A percentile compares a stretch with the other conserved stretches of the same genome.
phyloP scores from a whole-genome alignment of 2,888 invertebrate species.

The Ectemnius cavifrons region DNA sequence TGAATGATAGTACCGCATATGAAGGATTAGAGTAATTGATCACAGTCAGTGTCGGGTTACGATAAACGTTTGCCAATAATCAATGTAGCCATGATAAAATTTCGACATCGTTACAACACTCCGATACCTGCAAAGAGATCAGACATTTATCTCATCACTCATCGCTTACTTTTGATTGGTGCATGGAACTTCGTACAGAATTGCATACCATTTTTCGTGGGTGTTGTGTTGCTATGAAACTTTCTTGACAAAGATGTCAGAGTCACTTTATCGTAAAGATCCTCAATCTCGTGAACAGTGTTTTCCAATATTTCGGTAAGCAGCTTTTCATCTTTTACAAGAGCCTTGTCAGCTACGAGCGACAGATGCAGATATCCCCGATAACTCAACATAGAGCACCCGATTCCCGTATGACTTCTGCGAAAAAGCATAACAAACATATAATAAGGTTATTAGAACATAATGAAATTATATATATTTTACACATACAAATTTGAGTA shows the following conservation, averaged over 20 bases:
- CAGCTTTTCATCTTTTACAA: conserved; percentile 75
- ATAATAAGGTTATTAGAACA: not conserved
- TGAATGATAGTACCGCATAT: not conserved
- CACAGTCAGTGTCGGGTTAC: not conserved
- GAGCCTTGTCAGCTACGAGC: conserved; percentile 78
- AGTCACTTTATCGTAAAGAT: conserved; percentile 66
- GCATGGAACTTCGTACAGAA: not conserved
- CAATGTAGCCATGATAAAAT: not conserved
- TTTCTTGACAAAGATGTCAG: conserved; percentile 54
- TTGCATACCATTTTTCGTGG: conserved; percentile 58
- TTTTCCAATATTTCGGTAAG: conserved; percentile 76
- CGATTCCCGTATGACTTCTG: conserved; percentile 76
- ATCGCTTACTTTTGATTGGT: not conserved
- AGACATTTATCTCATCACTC: not conserved
- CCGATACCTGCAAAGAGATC: conserved; percentile 58
- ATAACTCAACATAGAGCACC: conserved; percentile 79
- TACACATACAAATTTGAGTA: too few relatives aligned
- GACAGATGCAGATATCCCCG: conserved; percentile 79
- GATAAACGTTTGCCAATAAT: not conserved
- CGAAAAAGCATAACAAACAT: conserved; percentile 23
- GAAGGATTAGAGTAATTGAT: not conserved
- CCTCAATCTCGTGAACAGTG: conserved; percentile 76
- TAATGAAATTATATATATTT: too few relatives aligned
- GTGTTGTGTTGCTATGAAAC: conserved; percentile 51
- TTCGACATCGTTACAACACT: conserved; percentile 52